Evolutionary conservation across 2,888 invertebrate species (phyloP), one percentile per base, ranked within the genome.

Genomic region (Thumatha senex): DNA sequence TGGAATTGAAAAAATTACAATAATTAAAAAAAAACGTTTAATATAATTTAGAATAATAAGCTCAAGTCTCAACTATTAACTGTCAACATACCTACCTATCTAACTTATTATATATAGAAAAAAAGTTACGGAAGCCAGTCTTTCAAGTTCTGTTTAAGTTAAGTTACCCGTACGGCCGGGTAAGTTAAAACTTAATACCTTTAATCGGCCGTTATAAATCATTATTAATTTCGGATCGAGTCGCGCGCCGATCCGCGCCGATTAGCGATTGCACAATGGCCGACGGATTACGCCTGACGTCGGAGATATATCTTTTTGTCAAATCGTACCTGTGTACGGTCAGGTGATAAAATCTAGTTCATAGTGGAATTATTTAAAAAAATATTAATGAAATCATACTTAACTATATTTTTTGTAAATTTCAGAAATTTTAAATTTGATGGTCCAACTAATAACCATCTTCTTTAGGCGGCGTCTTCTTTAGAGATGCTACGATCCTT

Each of bases 201-300:
- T 78, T 89, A 91, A 91, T 89, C 90, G 87, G 70, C 70, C 81
- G 87, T 80, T 84, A 88, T 91, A 89, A 89, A 91, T 91, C 88
- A 89, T 86, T 89, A 89, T 91, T 90, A 91, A 89, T 89, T 86
- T 86, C 75, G 76, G 81, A 81, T 80, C 80, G 77, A 70, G 70
- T 70, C 70, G 70, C 76, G 70, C 69, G 76, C 82, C 87, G 88
- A 88, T 89, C 87, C 78, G 83, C 77, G 77, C 74, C 89, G 90
- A 91, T 90, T 90, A 90, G 83, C 86, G 77, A 82, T 90, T 89
- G 89, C 89, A 91, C 89, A 90, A 90, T 89, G 83, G 72, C 70
- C 78, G 76, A 69, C 86, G 89, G 89, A 90, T 89, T 89, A 89
- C 76, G 78, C 69, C 62, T 77, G 75, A 80, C 82, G 80, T 73